Base-by-base conservation (phyloP, 2,888 invertebrate species). In the Catocala sponsa region DNA sequence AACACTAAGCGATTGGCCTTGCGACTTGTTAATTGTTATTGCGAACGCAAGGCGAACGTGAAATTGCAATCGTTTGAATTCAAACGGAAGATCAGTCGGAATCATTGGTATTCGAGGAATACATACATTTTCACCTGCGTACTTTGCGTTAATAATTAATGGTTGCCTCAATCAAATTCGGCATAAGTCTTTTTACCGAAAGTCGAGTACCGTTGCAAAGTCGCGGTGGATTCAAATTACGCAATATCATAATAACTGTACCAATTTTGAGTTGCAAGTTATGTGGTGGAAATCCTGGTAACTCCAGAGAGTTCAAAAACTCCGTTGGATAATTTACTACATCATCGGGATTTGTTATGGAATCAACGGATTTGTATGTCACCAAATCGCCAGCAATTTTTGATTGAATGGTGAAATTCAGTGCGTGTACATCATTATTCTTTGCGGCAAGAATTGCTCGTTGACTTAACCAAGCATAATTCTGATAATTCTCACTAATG, bases 241-340 rank as follows among this genome's bases (percentile, higher is more conserved):
- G 67, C 70, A 74, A 67, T 66, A 74, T 72, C 65, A 72, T 67
- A 62, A 74, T 68, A 74, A 70, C 72, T 74, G 74, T 53, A 66
- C 63, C 73, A 67, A 70, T 68, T 69, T 72, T 69, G 65, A 72
- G 64, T 70, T 70, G 66, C 70, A 72, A 70, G 63, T 69, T 69
- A 64, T 68, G 72, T 66, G 67, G 69, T 70, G 70, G 65, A 64
- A 73, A 60, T 66, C 68, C 68, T 65, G 65, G 61, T 67, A 69
- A 65, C 57, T 69, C 55, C 55, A 64, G 56, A 58, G 63, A 66
- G 62, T 38, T 38, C 38, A 38, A 38, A 38, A 38, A 38, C 38
- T 38, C 38, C 38, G 38, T 38, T 38, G 2, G 38, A 38, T 38
- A 38, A 38, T 38, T 38, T 38, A 38, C 38, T 38, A 38, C 38